Percentiles rank a stretch among this genome's conserved stretches.
Conservation (phyloP, 2,797 vertebrate species). For the Pteropus rufus region DNA sequence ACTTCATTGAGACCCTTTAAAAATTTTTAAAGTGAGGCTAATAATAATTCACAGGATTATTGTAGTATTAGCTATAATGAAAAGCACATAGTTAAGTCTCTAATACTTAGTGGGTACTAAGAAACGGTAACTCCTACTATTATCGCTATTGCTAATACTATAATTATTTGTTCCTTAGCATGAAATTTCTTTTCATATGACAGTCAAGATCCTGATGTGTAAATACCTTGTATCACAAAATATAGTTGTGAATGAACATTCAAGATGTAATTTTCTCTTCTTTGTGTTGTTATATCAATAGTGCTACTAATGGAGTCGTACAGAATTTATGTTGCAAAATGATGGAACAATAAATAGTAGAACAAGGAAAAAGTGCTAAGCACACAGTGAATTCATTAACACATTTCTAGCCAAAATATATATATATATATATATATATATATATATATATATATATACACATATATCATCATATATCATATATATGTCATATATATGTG, state of each 20-base stretch:
- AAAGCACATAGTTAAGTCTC: not conserved
- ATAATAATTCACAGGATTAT: not conserved
- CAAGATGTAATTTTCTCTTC: slow-evolving; percentile 13
- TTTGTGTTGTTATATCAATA: slow-evolving; percentile 19
- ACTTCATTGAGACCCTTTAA: not conserved
- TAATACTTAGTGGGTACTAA: not conserved
- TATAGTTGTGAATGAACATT: slow-evolving; percentile 7
- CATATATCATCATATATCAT: too few species aligned
- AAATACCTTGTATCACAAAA: not conserved
- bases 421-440: too few species aligned
- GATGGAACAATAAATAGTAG: slow-evolving; percentile 43
- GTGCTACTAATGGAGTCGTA: slow-evolving; percentile 34
- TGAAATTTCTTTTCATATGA: not conserved
- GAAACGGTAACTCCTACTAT: not conserved
- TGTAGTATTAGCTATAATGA: not conserved
- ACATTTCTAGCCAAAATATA: slow-evolving; percentile 21
- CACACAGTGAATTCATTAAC: slow-evolving; percentile 49
- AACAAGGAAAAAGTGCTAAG: slow-evolving; percentile 48
- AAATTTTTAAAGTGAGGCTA: not conserved
- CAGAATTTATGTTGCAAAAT: slow-evolving; percentile 51
- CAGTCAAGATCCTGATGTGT: not conserved
- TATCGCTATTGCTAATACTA: not conserved
- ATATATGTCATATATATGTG: too few species aligned
- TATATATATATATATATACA: not conserved
- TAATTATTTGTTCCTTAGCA: not conserved